phyloP scores from a whole-genome alignment of 2,797 vertebrate species.

The Aplochiton taeniatus region DNA sequence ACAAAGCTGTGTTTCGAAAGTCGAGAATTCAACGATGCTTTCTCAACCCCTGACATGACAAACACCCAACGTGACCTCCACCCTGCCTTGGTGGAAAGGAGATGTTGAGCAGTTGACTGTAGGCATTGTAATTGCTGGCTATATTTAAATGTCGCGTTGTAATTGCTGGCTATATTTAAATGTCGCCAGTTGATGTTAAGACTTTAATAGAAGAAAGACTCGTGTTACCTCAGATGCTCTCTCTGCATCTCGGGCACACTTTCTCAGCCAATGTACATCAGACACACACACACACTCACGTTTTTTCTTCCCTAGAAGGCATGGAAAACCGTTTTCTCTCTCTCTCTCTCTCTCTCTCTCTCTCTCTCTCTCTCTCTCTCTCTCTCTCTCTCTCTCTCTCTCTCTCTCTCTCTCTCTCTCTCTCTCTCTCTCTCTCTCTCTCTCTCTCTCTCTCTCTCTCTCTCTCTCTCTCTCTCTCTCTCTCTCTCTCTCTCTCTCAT shows the following conservation, averaged over 20 bases:
- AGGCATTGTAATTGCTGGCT: not conserved
- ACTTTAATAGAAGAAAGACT: not conserved
- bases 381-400: not conserved
- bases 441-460: no score
- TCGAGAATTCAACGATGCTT: slow-evolving; percentile 1
- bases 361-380: not conserved
- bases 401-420: not conserved
- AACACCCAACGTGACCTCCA: not conserved
- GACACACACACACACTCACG: not conserved
- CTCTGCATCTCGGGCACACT: not conserved
- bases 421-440: not conserved
- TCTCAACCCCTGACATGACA: slow-evolving; percentile 11
- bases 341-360: not conserved
- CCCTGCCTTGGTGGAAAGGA: not conserved
- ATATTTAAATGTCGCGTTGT: not conserved
- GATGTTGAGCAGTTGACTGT: not conserved
- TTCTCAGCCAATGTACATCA: no score
- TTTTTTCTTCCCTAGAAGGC: not conserved
- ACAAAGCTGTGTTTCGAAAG: not conserved
- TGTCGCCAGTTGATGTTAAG: not conserved
- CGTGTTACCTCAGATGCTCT: not conserved
- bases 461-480: no score
- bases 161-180: not conserved
- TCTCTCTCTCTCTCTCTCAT: not conserved
- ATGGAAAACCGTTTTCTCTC: no score